Evolutionary conservation across 2,888 invertebrate genomes (phyloP).

Genomic region (Oxytorus armatus): DNA sequence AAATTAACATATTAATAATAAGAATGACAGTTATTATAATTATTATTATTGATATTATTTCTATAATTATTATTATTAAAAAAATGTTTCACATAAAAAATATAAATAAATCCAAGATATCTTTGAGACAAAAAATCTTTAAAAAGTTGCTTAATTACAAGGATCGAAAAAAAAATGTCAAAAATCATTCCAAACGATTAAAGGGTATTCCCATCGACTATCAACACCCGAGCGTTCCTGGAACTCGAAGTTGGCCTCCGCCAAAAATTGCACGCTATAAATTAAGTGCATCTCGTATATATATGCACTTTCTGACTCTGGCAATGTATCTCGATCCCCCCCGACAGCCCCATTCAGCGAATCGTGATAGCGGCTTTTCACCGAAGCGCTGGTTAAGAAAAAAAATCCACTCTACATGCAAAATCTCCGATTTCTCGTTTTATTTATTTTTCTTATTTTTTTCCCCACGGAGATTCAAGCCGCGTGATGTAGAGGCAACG

Average conservation of each 20-base stretch:
- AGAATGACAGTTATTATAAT: not conserved
- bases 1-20: not conserved
- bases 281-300: constrained; percentile 39
- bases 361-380: constrained; percentile 28
- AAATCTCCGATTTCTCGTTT: not conserved
- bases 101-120: not conserved
- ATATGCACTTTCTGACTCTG: constrained; percentile 19
- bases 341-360: constrained; percentile 31
- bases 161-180: too few species aligned
- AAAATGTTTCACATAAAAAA: not conserved
- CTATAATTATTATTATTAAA: not conserved
- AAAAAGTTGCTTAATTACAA: too few species aligned
- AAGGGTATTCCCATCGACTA: too few species aligned
- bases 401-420: not conserved
- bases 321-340: constrained; percentile 35
- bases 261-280: constrained; percentile 28
- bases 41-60: not conserved
- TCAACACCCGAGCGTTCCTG: not conserved
- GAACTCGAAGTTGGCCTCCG: not conserved
- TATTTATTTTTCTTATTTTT: not conserved
- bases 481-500: too few species aligned
- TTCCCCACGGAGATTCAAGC: not conserved
- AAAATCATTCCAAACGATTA: too few species aligned
- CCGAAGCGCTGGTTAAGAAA: not conserved
- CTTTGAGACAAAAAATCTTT: too few species aligned